phyloP scores from a whole-genome alignment of 1,140 invertebrate genomes.

The Meteorus sp. region DNA sequence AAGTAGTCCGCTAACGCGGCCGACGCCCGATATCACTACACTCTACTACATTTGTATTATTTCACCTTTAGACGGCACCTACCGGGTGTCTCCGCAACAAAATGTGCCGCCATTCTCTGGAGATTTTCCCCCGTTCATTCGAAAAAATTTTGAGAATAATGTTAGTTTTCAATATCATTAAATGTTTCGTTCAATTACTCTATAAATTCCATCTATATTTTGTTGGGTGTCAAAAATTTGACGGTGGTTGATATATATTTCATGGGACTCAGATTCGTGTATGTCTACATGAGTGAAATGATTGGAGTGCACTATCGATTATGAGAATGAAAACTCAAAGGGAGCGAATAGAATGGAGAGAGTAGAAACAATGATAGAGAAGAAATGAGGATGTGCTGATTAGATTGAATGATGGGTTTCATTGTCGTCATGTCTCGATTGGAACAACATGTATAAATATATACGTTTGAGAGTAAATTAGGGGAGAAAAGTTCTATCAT shows the following conservation, averaged over 20 bases:
- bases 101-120: constrained; percentile 2
- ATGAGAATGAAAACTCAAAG: no score
- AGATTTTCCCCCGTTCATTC: neutral
- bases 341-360: neutral
- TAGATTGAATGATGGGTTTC: constrained; percentile 48
- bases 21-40: neutral
- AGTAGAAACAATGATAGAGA: constrained; percentile 21
- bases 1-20: neutral
- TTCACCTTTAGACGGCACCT: neutral
- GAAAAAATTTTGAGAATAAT: neutral
- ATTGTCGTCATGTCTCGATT: constrained; percentile 37
- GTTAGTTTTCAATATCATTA: no score
- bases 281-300: no score
- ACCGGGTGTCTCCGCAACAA: neutral
- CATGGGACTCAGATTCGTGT: no score
- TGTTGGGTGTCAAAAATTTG: no score
- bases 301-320: no score
- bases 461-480: no score
- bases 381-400: constrained; percentile 56
- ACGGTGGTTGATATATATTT: no score
- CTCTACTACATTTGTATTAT: neutral
- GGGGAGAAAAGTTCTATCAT: no score
- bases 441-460: constrained; percentile 29
- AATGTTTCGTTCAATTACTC: no score
- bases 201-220: no score